A percentile compares a stretch with the other conserved stretches of the same genome.
Conservation (phyloP, 2,888 invertebrate genomes). For the Pocota personata region DNA sequence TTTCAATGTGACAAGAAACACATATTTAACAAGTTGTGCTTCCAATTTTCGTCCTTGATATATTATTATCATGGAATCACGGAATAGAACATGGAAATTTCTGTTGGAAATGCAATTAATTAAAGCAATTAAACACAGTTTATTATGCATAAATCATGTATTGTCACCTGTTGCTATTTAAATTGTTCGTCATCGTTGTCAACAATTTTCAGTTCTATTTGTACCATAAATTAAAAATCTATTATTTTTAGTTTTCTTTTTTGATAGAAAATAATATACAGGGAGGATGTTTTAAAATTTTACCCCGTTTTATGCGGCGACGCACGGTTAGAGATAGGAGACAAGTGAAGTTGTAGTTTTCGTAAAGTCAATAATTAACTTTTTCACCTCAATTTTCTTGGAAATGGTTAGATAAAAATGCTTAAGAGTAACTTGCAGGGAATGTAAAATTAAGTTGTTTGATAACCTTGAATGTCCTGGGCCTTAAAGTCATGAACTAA, state of each 20-base stretch:
- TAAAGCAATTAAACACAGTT: background rate
- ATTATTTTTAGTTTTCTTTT: background rate
- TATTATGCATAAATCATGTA: conserved; percentile 7
- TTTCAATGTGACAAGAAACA: background rate
- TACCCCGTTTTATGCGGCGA: too few species aligned
- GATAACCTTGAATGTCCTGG: too few species aligned
- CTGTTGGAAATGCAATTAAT: background rate
- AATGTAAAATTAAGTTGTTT: too few species aligned
- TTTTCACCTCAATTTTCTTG: too few species aligned
- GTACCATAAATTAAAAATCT: background rate
- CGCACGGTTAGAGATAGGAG: too few species aligned
- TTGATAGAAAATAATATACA: background rate
- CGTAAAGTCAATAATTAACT: too few species aligned
- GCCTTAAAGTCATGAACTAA: too few species aligned
- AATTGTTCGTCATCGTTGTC: background rate
- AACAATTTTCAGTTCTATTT: background rate
- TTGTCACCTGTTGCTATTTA: background rate
- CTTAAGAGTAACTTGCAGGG: too few species aligned
- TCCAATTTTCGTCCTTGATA: background rate
- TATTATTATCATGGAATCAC: background rate
- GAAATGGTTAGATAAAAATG: too few species aligned
- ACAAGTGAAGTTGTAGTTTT: too few species aligned
- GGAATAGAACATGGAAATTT: background rate
- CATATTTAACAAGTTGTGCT: background rate
- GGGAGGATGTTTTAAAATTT: too few species aligned